A percentile compares a stretch with the other conserved stretches of the same genome.
phyloP scores from a whole-genome alignment of 2,113 vertebrate species.

The Philantomba maxwellii region DNA sequence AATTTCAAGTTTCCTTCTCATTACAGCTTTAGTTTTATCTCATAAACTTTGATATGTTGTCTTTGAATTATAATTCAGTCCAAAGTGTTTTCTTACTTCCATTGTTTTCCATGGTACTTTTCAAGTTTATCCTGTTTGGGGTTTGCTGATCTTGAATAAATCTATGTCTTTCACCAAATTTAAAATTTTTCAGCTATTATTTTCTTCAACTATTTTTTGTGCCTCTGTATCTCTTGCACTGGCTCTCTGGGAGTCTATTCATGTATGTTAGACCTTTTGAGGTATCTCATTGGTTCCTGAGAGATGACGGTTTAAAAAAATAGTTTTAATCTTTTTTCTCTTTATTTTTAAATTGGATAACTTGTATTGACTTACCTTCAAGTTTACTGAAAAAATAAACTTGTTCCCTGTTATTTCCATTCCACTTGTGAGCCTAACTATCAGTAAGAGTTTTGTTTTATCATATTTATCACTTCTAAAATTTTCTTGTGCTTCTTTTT shows the following conservation, averaged over 20 bases:
- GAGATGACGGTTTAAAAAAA: not conserved
- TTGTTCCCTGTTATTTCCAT: not conserved
- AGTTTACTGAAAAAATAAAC: not conserved
- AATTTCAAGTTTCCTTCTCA: not conserved
- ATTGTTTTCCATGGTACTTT: not conserved
- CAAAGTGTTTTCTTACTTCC: not conserved
- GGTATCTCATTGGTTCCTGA: not conserved
- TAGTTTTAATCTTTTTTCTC: not conserved
- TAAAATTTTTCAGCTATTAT: not conserved
- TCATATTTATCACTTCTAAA: not conserved
- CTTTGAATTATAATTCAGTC: not conserved
- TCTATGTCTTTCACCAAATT: not conserved
- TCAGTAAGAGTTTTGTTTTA: not conserved
- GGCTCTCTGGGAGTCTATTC: not conserved
- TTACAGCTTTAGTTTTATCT: not conserved
- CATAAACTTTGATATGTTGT: not conserved
- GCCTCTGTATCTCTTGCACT: not conserved
- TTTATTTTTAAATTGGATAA: not conserved
- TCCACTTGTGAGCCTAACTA: not conserved
- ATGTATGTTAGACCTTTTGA: not conserved
- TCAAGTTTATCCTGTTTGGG: not conserved
- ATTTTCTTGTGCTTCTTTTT: not conserved
- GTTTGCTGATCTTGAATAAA: not conserved
- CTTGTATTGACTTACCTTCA: not conserved
- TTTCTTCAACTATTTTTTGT: not conserved